A percentile compares a stretch with the other conserved stretches of the same genome.
Evolutionary conservation across 2,797 vertebrate species (phyloP).

Genomic region (Thripadectes ignobilis): DNA sequence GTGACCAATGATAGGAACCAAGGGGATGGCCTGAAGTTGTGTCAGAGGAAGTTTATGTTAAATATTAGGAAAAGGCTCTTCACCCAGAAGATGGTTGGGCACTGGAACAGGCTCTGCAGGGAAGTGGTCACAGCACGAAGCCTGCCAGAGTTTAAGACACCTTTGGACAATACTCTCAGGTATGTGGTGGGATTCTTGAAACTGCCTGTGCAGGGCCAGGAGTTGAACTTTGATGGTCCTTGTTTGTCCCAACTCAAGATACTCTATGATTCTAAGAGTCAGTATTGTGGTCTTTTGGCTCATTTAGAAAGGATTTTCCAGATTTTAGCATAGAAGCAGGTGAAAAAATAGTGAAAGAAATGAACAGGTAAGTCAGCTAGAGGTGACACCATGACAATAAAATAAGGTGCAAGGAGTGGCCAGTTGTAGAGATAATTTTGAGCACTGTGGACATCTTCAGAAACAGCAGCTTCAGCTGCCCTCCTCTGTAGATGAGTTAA

Average conservation of each 20-base stretch:
- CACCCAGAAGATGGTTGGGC: fast-evolving
- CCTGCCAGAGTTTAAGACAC: neutral
- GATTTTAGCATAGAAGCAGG: neutral
- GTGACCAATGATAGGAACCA: neutral
- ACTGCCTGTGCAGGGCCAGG: neutral
- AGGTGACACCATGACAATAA: neutral
- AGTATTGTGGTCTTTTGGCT: neutral
- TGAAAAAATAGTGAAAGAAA: neutral
- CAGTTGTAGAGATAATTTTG: neutral
- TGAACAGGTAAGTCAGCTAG: neutral
- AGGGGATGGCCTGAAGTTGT: neutral
- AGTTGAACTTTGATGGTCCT: fast-evolving
- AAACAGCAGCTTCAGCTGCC: neutral
- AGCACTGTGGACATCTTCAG: neutral
- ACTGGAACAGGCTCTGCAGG: neutral
- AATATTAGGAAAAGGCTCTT: neutral
- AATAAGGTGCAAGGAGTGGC: neutral
- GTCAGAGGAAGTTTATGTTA: neutral
- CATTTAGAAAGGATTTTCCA: neutral
- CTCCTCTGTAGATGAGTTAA: neutral
- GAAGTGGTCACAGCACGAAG: neutral
- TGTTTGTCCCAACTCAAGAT: neutral
- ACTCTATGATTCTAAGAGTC: neutral
- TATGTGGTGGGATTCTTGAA: neutral
- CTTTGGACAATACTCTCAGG: neutral